Conservation (phyloP, 2,113 vertebrate species). For the Scatophagus argus region DNA sequence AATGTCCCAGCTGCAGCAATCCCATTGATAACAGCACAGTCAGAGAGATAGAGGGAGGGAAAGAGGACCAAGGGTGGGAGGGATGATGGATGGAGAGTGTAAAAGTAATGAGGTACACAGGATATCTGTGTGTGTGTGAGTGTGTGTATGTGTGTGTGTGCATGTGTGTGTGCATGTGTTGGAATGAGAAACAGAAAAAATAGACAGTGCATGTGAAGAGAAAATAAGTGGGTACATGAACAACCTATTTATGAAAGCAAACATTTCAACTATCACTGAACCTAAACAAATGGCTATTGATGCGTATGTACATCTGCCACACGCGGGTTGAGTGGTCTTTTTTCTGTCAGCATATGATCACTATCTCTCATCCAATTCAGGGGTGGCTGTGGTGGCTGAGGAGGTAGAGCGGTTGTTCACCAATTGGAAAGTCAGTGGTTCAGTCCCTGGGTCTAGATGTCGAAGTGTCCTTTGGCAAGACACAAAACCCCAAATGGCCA, state of each 20-base stretch:
- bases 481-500: too few species aligned
- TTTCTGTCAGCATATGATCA: neutral
- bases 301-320: neutral
- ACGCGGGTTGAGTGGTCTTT: neutral
- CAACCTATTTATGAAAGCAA: constrained; percentile 47
- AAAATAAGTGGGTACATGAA: neutral
- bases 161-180: neutral
- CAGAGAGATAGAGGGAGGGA: constrained; percentile 10
- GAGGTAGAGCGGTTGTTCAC: too few species aligned
- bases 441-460: too few species aligned
- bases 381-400: too few species aligned
- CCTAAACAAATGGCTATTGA: constrained; percentile 34
- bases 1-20: constrained; percentile 65
- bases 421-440: too few species aligned
- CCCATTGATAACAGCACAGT: constrained; percentile 25
- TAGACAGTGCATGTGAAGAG: neutral
- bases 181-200: neutral
- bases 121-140: constrained; percentile 5
- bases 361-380: too few species aligned
- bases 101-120: constrained; percentile 28
- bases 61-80: neutral
- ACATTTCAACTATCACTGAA: constrained; percentile 24
- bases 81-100: constrained; percentile 37
- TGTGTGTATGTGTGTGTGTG: constrained; percentile 15
- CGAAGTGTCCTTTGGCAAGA: too few species aligned